Percentiles rank a stretch among this genome's conserved stretches.
Conservation (phyloP, 2,113 vertebrate genomes). For the Sylvilagus bachmani region DNA sequence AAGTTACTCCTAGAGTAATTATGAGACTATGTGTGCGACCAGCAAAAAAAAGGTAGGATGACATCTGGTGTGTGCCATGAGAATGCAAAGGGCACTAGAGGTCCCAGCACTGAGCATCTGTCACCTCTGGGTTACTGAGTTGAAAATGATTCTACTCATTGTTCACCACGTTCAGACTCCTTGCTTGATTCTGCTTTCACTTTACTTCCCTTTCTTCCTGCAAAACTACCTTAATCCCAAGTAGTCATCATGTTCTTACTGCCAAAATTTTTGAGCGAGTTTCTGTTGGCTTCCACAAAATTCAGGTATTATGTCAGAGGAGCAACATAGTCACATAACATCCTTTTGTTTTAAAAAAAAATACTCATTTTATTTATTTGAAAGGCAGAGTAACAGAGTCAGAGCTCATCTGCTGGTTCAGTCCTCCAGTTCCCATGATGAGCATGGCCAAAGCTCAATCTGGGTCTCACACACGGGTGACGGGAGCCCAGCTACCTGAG, state of each 20-base stretch:
- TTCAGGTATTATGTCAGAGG: background rate
- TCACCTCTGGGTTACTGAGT: background rate
- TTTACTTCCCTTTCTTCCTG: background rate
- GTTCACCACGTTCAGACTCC: background rate
- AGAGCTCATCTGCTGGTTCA: too few relatives aligned
- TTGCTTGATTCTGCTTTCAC: background rate
- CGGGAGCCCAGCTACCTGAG: too few relatives aligned
- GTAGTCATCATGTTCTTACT: background rate
- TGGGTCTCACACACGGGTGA: too few relatives aligned
- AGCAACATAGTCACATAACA: background rate
- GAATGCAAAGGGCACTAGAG: background rate
- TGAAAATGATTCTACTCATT: background rate
- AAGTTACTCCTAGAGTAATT: background rate
- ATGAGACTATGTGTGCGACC: background rate
- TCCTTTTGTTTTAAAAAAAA: background rate
- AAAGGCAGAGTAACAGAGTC: background rate
- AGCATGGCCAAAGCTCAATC: too few relatives aligned
- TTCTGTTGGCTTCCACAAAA: background rate
- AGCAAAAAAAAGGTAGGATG: background rate
- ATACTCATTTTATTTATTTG: too few relatives aligned
- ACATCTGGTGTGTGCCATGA: background rate
- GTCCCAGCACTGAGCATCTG: background rate
- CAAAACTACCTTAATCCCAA: background rate
- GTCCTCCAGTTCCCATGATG: too few relatives aligned
- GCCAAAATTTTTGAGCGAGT: background rate